Percentiles rank a stretch among this genome's conserved stretches.
phyloP scores from a whole-genome alignment of 1,140 invertebrate species.

The Bombus superbus region DNA sequence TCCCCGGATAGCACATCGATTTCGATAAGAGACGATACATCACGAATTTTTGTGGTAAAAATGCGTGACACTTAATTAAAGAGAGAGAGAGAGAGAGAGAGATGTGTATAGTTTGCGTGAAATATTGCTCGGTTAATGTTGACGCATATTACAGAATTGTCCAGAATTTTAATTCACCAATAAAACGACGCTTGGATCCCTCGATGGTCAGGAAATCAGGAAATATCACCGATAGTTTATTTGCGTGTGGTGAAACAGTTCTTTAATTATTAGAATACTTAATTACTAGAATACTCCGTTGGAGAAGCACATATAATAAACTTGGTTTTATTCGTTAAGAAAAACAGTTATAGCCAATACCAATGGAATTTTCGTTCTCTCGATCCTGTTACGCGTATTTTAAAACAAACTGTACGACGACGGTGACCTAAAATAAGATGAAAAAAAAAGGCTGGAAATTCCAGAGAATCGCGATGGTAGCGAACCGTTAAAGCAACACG shows the following conservation, averaged over 20 bases:
- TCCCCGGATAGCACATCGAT: not conserved
- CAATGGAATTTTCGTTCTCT: not conserved
- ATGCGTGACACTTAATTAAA: not conserved
- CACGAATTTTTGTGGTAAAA: not conserved
- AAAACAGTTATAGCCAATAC: too few species aligned
- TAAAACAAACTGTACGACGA: not conserved
- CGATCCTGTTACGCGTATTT: not conserved
- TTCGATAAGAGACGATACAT: not conserved
- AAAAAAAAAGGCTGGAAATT: not conserved
- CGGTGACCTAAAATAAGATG: not conserved
- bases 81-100: too few species aligned
- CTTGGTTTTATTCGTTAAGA: not conserved
- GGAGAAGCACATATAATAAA: not conserved
- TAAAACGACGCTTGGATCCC: not conserved
- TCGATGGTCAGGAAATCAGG: not conserved
- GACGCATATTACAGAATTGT: not conserved
- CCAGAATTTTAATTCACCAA: not conserved
- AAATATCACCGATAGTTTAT: not conserved
- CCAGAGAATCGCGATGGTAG: not conserved
- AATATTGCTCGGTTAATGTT: too few species aligned
- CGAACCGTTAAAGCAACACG: slow-evolving; percentile 19
- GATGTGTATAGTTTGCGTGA: too few species aligned
- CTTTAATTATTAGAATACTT: not conserved
- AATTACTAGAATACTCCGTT: not conserved
- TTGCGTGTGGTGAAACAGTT: too few species aligned